Evolutionary conservation across 2,113 vertebrate species (phyloP).

Genomic region (Solea senegalensis): DNA sequence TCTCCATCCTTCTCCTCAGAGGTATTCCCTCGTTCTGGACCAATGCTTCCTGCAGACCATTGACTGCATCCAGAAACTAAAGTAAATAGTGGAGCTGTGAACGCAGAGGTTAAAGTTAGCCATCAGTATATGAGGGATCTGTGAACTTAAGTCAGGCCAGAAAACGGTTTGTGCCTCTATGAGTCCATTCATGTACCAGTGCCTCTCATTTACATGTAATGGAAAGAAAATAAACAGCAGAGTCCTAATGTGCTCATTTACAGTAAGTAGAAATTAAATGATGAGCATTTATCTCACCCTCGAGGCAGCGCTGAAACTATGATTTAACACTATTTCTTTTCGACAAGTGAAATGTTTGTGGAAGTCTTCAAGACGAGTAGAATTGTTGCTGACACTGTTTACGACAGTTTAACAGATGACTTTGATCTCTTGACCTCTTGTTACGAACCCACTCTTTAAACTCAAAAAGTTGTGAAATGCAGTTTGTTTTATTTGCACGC

Average conservation of each 20-base stretch:
- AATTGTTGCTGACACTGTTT: too few relatives aligned
- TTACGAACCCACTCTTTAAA: too few relatives aligned
- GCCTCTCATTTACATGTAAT: constrained; percentile 81
- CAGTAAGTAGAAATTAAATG: constrained; percentile 67
- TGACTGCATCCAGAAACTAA: constrained; percentile 83
- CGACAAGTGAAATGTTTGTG: neutral
- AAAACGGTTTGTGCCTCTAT: constrained; percentile 76
- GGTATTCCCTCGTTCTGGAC: constrained; percentile 84
- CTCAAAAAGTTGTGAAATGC: too few relatives aligned
- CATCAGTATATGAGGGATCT: constrained; percentile 74
- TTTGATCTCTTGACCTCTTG: too few relatives aligned
- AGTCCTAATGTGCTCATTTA: constrained; percentile 75
- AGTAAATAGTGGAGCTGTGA: constrained; percentile 79
- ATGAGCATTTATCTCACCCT: constrained; percentile 55
- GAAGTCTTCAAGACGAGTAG: neutral
- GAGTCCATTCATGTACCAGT: constrained; percentile 72
- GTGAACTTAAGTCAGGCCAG: constrained; percentile 74
- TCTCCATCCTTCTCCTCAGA: constrained; percentile 81
- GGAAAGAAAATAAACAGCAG: constrained; percentile 78
- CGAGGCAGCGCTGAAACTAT: constrained; percentile 8
- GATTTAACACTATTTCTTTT: constrained; percentile 6
- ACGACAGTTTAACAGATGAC: too few relatives aligned
- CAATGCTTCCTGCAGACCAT: constrained; percentile 83
- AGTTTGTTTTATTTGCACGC: too few relatives aligned
- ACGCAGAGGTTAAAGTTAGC: constrained; percentile 82